Base-by-base conservation (phyloP, 2,797 vertebrate genomes). In the Ctenopoma kingsleyae region DNA sequence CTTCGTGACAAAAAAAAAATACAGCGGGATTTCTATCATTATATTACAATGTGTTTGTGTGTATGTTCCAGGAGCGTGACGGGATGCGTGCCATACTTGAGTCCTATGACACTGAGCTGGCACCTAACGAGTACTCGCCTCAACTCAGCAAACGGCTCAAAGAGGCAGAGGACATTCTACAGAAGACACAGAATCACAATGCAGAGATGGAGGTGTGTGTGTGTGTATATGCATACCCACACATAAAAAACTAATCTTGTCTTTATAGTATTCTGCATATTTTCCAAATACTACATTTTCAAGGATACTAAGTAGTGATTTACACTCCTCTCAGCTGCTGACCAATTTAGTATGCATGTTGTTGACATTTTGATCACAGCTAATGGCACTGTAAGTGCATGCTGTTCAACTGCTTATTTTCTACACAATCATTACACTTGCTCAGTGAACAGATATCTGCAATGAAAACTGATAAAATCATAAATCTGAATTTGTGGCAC, bases 11-110 rank as follows among this genome's bases (percentile, higher is more conserved):
- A 35, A 36, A 36, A 13, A 7, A 13, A 5, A 27, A 16, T 43
- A 38, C 15, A 22, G 6, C 50, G 27, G 46, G 19, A 48, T 57
- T 51, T 51, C 9, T 5, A 9, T 3, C 36, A 12, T 3, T 36
- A 40, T 40, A 13, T 67, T 51, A 12, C 20, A 7, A 7, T 44
- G 23, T 54, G 30, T 54, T 38, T 53, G 6, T 69, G 5, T 32
- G 9, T 61, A 43, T 60, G 6, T 84, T 81, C 13, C 90, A 99
- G 97, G 97, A 98, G 69, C 96, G 97, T 0, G 97, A 99, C 1
- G 97, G 97, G 3, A 97, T 99, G 97, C 94, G 96, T 11, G 91
- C 95, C 3, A 98, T 99, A 58, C 92, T 99, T 54, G 96, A 98
- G 79, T 99, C 97, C 0, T 99, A 99, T 0, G 97, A 99, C 90